These are phyloP conservation scores for Polyodon spathula DNA, from an alignment of 2,113 vertebrate species.

Conservation along the genomic window DNA sequence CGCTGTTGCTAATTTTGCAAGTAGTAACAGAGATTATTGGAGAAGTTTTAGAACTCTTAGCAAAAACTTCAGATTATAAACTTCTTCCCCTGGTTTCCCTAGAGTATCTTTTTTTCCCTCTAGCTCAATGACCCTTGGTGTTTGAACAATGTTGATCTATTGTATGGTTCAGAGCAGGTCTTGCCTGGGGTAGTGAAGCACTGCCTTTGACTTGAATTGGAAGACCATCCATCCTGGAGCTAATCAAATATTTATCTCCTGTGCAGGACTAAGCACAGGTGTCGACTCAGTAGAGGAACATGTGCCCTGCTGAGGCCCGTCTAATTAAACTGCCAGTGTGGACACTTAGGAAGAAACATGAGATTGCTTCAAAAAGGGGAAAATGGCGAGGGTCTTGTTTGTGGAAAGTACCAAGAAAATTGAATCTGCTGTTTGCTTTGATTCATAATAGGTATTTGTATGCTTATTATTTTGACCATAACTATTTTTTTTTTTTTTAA, in stretches of 20 bases:
- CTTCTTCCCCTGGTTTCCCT: too few species aligned
- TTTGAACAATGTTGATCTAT: neutral
- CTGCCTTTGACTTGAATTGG: neutral
- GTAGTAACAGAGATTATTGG: too few species aligned
- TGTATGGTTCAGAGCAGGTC: neutral
- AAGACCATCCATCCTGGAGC: neutral
- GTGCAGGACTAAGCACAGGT: neutral
- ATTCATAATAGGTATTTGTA: neutral
- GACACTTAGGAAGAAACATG: slow-evolving; percentile 1
- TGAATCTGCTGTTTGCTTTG: neutral
- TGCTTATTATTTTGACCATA: too few species aligned
- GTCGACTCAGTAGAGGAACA: neutral
- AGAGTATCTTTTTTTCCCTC: too few species aligned
- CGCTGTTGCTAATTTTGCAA: too few species aligned
- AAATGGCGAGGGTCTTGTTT: neutral
- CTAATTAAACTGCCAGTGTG: slow-evolving; percentile 3
- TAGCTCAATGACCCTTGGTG: too few species aligned
- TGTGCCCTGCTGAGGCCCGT: neutral
- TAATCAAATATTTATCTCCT: neutral
- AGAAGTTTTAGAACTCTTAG: too few species aligned
- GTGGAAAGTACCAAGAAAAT: neutral
- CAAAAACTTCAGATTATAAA: too few species aligned
- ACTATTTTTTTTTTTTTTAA: too few species aligned
- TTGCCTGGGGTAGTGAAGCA: neutral
- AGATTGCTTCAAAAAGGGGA: neutral